Evolutionary conservation across 1,140 invertebrate species (phyloP), one percentile per base, ranked within the genome.

Genomic region (Steinernema feltiae): DNA sequence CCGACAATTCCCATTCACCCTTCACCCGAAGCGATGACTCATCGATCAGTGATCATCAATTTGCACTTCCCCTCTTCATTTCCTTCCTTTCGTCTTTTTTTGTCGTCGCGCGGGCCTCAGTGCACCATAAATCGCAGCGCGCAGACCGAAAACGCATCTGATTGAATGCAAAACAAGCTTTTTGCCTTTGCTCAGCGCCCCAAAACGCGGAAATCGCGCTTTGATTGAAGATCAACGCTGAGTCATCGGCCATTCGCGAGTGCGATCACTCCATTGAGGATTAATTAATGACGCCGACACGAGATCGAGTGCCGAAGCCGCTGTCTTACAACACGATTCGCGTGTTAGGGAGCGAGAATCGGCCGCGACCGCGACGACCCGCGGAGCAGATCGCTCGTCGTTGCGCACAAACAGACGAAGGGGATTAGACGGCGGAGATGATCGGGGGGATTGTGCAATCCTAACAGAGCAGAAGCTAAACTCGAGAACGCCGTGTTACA

Each of bases 211-310:
- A 63, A 63, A 63, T 27, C 53, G 15, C 15, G 53, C 24, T 12
- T 63, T 63, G 53, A 63, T 63, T 63, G 53, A 63, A 63, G 53
- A 63, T 63, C 53, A 27, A 3, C 53, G 53, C 7, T 63, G 53
- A 63, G 53, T 63, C 53, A 63, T 63, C 53, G 24, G 53, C 53
- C 53, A 63, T 63, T 63, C 24, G 7, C 7, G 24, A 27, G 24
- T 63, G 12, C 53, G 53, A 63, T 63, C 15, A 63, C 53, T 63
- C 53, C 12, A 63, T 63, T 63, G 7, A 7, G 3, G 53, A 21
- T 63, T 63, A 63, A 63, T 63, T 63, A 63, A 63, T 63, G 53
- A 21, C 12, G 12, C 24, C 53, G 53, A 63, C 41, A 46, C 41
- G 41, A 46, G 41, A 41, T 27, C 15, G 53, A 63, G 53, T 17